These are phyloP conservation scores for Chunga burmeisteri DNA, from an alignment of 2,113 vertebrate genomes.

Conservation along the genomic window DNA sequence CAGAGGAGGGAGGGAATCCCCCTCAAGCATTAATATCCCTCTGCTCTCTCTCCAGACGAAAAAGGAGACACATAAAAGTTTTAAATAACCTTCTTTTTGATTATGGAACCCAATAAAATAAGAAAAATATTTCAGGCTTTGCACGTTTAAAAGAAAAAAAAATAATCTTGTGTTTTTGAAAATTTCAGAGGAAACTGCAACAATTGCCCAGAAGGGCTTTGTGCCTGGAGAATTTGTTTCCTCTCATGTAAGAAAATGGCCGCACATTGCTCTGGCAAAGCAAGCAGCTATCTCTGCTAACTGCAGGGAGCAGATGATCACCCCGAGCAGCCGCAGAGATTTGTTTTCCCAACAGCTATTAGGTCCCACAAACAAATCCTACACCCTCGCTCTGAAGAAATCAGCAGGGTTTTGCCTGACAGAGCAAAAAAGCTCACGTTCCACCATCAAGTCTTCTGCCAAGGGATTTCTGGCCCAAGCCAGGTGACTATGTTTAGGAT, in stretches of 20 bases:
- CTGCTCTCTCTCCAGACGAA: neutral
- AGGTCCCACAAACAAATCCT: neutral
- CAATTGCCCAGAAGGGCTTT: neutral
- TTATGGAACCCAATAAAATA: neutral
- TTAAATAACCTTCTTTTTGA: neutral
- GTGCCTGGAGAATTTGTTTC: neutral
- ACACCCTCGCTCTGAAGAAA: neutral
- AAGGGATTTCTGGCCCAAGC: neutral
- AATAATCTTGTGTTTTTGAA: neutral
- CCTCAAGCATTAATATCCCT: neutral
- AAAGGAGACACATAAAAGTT: neutral
- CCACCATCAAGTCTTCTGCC: neutral
- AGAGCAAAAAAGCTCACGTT: neutral
- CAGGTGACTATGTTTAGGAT: neutral
- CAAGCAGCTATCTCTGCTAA: neutral
- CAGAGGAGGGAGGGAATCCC: neutral
- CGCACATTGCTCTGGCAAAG: neutral
- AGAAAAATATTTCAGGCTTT: neutral
- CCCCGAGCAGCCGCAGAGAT: neutral
- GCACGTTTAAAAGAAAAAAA: neutral
- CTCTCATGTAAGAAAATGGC: neutral
- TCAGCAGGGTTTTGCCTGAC: neutral
- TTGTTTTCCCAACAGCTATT: neutral
- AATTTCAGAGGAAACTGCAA: neutral
- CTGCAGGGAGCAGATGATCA: neutral